Evolutionary conservation across 2,797 vertebrate species (phyloP).

Genomic region (Notamacropus eugenii): DNA sequence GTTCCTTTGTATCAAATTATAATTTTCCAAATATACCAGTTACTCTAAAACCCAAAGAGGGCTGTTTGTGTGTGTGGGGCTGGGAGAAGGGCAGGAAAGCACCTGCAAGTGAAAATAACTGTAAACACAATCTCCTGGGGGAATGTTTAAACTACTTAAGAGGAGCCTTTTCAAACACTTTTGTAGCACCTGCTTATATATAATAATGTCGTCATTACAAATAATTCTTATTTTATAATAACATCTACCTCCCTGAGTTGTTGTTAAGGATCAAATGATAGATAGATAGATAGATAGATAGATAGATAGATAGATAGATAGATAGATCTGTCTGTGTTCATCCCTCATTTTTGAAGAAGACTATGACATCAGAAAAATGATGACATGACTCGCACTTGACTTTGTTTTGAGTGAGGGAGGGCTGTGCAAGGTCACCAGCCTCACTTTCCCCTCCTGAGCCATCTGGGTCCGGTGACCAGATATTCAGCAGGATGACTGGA

Average conservation of each 20-base stretch:
- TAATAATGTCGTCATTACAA: background rate
- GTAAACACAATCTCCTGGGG: background rate
- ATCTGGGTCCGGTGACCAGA: no score
- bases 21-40: background rate
- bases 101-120: no score
- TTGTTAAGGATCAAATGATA: background rate
- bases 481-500: no score
- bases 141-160: background rate
- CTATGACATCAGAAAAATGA: no score
- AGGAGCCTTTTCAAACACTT: background rate
- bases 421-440: no score
- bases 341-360: no score
- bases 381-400: no score
- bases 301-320: no score
- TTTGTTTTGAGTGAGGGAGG: no score
- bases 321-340: background rate
- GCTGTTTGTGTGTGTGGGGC: rapidly evolving
- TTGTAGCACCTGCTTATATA: background rate
- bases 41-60: background rate
- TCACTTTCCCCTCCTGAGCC: no score
- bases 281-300: no score
- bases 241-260: background rate
- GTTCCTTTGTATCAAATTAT: background rate
- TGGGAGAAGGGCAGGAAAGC: background rate
- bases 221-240: background rate